Conservation (phyloP, 2,113 vertebrate genomes). For the Limnothrissa miodon region DNA sequence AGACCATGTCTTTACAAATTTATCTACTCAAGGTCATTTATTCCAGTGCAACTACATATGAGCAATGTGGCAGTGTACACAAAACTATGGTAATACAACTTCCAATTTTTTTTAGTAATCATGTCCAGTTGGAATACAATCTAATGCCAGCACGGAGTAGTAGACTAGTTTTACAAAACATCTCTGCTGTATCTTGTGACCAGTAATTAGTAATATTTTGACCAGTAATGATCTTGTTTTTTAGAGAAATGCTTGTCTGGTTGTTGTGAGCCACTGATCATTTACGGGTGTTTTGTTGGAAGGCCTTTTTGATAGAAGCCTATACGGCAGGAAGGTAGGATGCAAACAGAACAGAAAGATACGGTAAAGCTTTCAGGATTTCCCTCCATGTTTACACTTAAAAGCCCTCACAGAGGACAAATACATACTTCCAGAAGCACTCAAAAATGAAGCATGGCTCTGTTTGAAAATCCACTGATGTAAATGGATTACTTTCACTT, state of each 20-base stretch:
- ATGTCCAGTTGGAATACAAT: conserved; percentile 55
- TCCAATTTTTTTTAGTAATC: conserved; percentile 53
- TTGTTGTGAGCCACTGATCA: background rate
- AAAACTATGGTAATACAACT: conserved; percentile 67
- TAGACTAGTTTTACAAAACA: conserved; percentile 52
- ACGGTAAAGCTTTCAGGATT: background rate
- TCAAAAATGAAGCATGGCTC: background rate
- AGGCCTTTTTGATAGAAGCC: background rate
- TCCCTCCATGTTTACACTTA: background rate
- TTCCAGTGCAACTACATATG: conserved; percentile 70
- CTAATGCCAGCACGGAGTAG: conserved; percentile 61
- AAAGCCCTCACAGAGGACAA: conserved; percentile 4
- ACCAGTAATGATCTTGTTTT: background rate
- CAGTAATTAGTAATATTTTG: background rate
- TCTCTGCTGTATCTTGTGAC: conserved; percentile 5
- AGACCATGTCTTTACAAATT: conserved; percentile 40
- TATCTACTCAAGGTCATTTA: conserved; percentile 68
- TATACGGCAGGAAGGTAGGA: conserved; percentile 3
- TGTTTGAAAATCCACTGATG: background rate
- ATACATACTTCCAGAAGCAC: conserved; percentile 7
- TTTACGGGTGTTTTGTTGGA: background rate
- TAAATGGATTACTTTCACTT: conserved; percentile 2
- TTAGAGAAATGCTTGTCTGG: conserved; percentile 11
- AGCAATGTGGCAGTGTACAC: conserved; percentile 71
- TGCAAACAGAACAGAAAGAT: background rate